Conservation (phyloP, 2,797 vertebrate species). For the Iguana delicatissima region DNA sequence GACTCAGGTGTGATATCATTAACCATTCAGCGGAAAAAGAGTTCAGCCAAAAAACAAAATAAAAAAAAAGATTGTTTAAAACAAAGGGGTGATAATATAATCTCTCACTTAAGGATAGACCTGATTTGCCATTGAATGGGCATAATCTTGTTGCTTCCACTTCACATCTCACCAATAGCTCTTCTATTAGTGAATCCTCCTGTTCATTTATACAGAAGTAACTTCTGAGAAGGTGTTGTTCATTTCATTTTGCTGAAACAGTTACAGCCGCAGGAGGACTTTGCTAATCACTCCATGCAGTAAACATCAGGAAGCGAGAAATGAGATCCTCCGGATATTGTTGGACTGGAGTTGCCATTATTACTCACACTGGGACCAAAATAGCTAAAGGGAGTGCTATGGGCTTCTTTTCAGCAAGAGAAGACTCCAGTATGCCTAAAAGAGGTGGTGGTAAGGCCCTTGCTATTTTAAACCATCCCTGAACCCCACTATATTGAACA, state of each 20-base stretch:
- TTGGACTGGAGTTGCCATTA: not conserved
- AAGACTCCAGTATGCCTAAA: not conserved
- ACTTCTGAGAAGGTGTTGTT: not conserved
- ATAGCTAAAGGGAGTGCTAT: not conserved
- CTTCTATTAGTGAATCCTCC: slow-evolving; percentile 27
- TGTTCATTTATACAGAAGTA: slow-evolving; percentile 36
- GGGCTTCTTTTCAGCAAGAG: not conserved
- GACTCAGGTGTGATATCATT: slow-evolving; percentile 72
- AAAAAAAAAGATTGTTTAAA: slow-evolving; percentile 57
- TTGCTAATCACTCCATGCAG: not conserved
- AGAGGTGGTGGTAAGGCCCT: not conserved
- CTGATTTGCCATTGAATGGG: slow-evolving; percentile 18
- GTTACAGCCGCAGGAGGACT: slow-evolving; percentile 23
- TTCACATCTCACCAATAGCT: slow-evolving; percentile 24
- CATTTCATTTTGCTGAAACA: slow-evolving; percentile 37
- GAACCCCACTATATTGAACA: not conserved
- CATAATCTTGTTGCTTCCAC: slow-evolving; percentile 26
- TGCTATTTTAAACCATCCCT: not conserved
- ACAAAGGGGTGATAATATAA: slow-evolving; percentile 55
- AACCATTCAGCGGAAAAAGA: slow-evolving; percentile 64
- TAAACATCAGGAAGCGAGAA: not conserved
- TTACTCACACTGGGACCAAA: not conserved
- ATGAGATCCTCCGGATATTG: not conserved
- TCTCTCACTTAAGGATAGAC: slow-evolving; percentile 40
- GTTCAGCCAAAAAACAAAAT: slow-evolving; percentile 7